phyloP scores from a whole-genome alignment of 1,140 invertebrate species.

The Procambarus virginalis region DNA sequence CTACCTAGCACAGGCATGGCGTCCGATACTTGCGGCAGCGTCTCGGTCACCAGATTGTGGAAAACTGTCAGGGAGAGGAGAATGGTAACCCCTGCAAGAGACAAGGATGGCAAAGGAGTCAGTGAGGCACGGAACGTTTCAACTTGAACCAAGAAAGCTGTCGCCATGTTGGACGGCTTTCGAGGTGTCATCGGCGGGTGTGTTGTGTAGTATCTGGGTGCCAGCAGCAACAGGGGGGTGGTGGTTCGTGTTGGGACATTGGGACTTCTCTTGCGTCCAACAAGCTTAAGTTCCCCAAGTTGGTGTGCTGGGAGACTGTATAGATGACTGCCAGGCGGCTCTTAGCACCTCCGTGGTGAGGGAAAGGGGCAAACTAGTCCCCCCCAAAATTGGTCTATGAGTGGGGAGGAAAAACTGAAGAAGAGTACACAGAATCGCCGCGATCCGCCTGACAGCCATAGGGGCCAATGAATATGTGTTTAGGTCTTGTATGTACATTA shows the following conservation, averaged over 20 bases:
- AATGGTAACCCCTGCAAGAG: constrained; percentile 95
- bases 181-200: constrained; percentile 23
- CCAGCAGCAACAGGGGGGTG: background rate
- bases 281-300: constrained; percentile 49
- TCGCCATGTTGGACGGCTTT: constrained; percentile 39
- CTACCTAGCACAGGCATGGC: constrained; percentile 79
- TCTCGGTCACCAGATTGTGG: constrained; percentile 96
- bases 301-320: constrained; percentile 51
- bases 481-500: constrained; percentile 61
- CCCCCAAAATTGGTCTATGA: background rate
- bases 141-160: constrained; percentile 50
- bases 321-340: constrained; percentile 46
- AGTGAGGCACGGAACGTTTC: constrained; percentile 38
- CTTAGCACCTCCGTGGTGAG: background rate
- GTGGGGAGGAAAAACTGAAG: background rate
- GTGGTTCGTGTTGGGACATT: constrained; percentile 11
- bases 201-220: constrained; percentile 28
- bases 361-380: background rate
- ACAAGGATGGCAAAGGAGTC: constrained; percentile 65
- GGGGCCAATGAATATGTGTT: constrained; percentile 65
- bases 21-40: constrained; percentile 95
- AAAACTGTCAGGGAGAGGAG: constrained; percentile 99
- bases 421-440: background rate
- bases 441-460: constrained; percentile 51
- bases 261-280: constrained; percentile 34